These are phyloP conservation scores for Sinelater perroti DNA, from an alignment of 2,888 invertebrate genomes.

Conservation along the genomic window DNA sequence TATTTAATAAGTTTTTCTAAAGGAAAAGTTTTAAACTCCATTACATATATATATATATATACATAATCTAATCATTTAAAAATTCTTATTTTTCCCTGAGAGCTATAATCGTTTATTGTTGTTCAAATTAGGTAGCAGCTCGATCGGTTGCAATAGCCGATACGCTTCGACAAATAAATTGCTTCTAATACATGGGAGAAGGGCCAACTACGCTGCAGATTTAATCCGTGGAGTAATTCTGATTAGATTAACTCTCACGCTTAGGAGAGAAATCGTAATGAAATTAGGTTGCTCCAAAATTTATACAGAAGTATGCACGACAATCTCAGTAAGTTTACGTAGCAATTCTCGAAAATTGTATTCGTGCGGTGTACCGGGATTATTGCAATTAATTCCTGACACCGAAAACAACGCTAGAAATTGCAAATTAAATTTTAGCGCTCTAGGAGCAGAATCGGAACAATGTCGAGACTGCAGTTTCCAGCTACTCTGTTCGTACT, in stretches of 20 bases:
- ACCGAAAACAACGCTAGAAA: constrained; percentile 24
- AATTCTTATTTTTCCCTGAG: no score
- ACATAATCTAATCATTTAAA: no score
- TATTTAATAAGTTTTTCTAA: no score
- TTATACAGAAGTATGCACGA: constrained; percentile 13
- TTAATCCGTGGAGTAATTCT: constrained; percentile 13
- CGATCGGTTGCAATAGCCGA: no score
- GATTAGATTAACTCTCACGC: constrained; percentile 14
- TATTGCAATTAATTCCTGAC: constrained; percentile 26
- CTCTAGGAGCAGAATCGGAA: no score
- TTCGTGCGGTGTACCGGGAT: constrained; percentile 24
- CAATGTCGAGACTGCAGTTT: no score
- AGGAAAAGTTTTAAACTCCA: no score
- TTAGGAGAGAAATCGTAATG: constrained; percentile 18
- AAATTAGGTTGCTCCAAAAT: constrained; percentile 14
- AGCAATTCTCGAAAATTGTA: constrained; percentile 18
- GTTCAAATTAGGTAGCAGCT: no score
- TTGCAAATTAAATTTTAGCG: constrained; percentile 26
- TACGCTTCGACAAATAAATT: no score
- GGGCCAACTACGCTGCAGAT: constrained; percentile 1
- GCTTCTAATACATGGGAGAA: constrained; percentile 9
- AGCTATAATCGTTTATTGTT: no score
- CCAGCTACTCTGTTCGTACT: no score
- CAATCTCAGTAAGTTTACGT: constrained; percentile 9
- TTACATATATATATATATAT: no score